Evolutionary conservation across 2,797 vertebrate genomes (phyloP).

Genomic region (Cossypha caffra): DNA sequence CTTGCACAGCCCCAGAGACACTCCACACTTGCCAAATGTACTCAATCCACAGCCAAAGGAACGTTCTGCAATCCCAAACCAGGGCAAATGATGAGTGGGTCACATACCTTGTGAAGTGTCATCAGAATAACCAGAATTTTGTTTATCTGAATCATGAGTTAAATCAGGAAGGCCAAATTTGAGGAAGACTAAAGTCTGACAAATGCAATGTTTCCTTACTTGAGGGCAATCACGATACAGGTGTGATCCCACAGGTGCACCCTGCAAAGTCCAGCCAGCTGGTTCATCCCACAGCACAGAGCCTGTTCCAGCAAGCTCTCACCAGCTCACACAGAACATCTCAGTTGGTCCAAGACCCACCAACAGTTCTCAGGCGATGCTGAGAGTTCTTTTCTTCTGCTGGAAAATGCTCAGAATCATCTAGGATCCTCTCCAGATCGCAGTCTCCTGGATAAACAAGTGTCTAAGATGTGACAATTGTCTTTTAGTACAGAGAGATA

Average conservation of each 20-base stretch:
- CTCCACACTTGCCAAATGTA: background rate
- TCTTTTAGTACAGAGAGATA: background rate
- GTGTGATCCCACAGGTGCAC: background rate
- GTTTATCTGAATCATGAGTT: background rate
- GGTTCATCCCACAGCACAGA: background rate
- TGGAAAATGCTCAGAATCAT: background rate
- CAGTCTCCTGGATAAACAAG: background rate
- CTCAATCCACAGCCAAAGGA: background rate
- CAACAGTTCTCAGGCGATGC: fast-evolving
- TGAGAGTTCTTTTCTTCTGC: background rate
- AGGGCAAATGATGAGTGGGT: background rate
- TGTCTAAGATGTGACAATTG: background rate
- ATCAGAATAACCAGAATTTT: background rate
- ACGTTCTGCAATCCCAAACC: background rate
- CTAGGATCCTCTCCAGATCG: background rate
- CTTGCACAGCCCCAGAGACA: background rate
- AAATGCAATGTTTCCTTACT: background rate
- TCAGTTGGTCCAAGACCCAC: background rate
- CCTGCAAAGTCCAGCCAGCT: background rate
- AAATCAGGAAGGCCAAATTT: background rate
- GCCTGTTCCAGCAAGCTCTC: background rate
- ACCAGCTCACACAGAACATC: background rate
- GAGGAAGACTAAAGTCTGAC: background rate
- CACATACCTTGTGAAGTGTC: background rate
- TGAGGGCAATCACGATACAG: background rate